phyloP scores from a whole-genome alignment of 2,113 vertebrate species.

The Neogale vison region DNA sequence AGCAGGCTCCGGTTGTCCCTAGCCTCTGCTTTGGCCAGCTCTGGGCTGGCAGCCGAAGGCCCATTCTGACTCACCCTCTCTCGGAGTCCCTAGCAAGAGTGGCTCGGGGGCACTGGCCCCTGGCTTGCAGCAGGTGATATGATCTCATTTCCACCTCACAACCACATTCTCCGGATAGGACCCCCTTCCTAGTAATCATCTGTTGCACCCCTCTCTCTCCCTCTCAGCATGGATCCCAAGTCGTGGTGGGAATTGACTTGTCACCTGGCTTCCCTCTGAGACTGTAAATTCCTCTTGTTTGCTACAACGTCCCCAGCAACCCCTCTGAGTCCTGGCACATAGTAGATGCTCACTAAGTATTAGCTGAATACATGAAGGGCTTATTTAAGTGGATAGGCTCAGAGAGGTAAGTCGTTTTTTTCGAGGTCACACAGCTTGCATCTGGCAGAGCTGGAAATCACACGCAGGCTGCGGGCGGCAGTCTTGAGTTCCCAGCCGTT shows the following conservation, averaged over 20 bases:
- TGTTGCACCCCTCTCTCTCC: background rate
- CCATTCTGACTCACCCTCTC: background rate
- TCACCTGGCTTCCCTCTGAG: background rate
- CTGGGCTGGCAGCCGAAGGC: background rate
- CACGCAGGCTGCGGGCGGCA: accelerated
- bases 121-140: background rate
- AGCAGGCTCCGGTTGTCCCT: background rate
- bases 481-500: background rate
- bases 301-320: background rate
- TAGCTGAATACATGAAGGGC: background rate
- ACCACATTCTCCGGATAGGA: background rate
- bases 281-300: background rate
- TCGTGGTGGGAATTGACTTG: too few relatives aligned
- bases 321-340: background rate
- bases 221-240: background rate
- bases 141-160: background rate
- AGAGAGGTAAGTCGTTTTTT: background rate
- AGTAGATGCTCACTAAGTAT: background rate
- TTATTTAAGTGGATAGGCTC: background rate
- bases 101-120: background rate
- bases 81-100: background rate
- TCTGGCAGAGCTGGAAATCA: background rate
- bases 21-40: background rate
- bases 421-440: background rate
- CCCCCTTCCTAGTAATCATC: background rate